Percentiles rank a stretch among this genome's conserved stretches.
Conservation (phyloP, 2,113 vertebrate species). For the Peromyscus leucopus region DNA sequence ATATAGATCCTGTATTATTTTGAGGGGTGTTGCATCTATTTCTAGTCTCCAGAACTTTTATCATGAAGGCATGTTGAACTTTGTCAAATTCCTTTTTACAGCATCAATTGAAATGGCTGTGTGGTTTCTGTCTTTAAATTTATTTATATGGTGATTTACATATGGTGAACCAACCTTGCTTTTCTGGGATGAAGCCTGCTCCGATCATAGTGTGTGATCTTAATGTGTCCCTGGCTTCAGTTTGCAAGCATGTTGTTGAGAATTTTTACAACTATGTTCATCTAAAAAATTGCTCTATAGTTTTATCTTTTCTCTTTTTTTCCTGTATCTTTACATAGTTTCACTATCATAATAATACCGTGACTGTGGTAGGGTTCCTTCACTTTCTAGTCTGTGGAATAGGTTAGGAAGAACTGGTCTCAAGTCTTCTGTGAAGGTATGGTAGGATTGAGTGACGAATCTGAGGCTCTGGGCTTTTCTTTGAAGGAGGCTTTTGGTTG, state of each 20-base stretch:
- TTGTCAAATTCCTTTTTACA: neutral
- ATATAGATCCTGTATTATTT: neutral
- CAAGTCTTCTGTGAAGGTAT: neutral
- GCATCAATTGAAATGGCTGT: neutral
- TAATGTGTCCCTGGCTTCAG: neutral
- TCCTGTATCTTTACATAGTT: neutral
- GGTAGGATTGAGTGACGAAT: fast-evolving
- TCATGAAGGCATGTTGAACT: neutral
- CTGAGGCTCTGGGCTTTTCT: neutral
- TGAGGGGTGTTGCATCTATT: neutral
- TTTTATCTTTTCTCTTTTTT: neutral
- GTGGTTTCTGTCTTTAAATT: neutral
- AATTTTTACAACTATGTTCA: neutral
- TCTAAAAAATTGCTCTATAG: neutral
- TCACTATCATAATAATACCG: neutral
- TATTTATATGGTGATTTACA: neutral
- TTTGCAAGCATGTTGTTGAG: neutral
- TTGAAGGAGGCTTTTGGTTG: neutral
- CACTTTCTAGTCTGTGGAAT: neutral
- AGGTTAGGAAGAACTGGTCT: neutral
- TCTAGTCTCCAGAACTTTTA: neutral
- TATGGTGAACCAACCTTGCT: too few species aligned
- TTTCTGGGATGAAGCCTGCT: neutral
- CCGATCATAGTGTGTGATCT: neutral
- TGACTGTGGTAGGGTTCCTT: neutral